phyloP scores from a whole-genome alignment of 2,113 vertebrate genomes.

The Scomber japonicus region DNA sequence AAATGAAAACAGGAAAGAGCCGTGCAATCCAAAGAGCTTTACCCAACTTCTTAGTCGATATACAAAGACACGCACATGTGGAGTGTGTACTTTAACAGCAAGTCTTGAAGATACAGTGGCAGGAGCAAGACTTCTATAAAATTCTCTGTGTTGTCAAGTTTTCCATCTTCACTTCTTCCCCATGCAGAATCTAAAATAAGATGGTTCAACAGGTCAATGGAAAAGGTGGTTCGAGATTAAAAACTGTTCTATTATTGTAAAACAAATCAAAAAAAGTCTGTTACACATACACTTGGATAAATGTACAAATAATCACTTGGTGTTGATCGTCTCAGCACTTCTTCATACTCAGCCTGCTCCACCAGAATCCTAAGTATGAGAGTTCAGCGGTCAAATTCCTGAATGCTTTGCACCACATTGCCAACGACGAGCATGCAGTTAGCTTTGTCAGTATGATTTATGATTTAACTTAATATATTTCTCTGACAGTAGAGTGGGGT shows the following conservation, averaged over 20 bases:
- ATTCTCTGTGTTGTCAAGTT: constrained; percentile 1
- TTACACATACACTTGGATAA: neutral
- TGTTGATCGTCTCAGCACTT: constrained; percentile 16
- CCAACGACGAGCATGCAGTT: constrained; percentile 15
- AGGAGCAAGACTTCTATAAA: constrained; percentile 8
- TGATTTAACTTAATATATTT: constrained; percentile 14
- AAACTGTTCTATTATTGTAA: neutral
- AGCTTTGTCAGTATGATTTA: constrained; percentile 15
- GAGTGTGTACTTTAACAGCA: neutral
- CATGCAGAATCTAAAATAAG: constrained; percentile 17
- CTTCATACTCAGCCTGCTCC: neutral
- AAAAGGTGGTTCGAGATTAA: neutral
- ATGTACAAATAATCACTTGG: constrained; percentile 22
- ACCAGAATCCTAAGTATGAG: neutral
- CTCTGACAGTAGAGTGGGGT: neutral
- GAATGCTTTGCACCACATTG: constrained; percentile 53
- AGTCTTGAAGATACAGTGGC: neutral
- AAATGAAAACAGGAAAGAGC: constrained; percentile 31
- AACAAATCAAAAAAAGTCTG: neutral
- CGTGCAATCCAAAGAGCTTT: constrained; percentile 11
- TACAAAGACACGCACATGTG: neutral
- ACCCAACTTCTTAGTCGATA: constrained; percentile 1
- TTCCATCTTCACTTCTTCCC: neutral
- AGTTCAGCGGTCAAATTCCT: constrained; percentile 51
- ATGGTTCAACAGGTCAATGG: constrained; percentile 11